Percentiles rank a stretch among this genome's conserved stretches.
These are phyloP conservation scores for Caloenas nicobarica DNA, from an alignment of 2,113 vertebrate species.

Conservation along the genomic window DNA sequence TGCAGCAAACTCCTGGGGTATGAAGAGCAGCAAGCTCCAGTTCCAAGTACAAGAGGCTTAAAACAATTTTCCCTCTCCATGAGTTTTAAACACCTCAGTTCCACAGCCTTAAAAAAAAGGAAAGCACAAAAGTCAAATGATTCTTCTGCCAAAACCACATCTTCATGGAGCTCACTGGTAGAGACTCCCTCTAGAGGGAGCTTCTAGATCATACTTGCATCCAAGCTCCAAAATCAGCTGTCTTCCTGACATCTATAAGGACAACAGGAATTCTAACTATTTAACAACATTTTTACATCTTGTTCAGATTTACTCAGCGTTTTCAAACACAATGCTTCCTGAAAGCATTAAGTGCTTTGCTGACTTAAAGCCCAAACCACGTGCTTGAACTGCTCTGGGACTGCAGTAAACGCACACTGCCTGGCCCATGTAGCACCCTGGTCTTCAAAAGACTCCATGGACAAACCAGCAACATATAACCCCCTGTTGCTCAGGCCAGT, in stretches of 20 bases:
- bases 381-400: background rate
- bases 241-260: background rate
- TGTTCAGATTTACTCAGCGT: background rate
- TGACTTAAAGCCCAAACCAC: background rate
- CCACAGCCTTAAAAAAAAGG: background rate
- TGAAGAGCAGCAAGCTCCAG: background rate
- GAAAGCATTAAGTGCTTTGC: background rate
- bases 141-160: background rate
- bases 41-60: background rate
- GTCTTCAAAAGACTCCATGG: background rate
- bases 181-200: slow-evolving; percentile 36
- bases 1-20: background rate
- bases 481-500: background rate
- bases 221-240: background rate
- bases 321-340: background rate
- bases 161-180: background rate
- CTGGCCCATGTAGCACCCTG: background rate
- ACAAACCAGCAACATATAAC: background rate
- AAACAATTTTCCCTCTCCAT: background rate
- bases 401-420: background rate
- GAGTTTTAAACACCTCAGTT: background rate
- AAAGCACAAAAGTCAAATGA: background rate
- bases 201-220: background rate
- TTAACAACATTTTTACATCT: background rate
- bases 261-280: background rate